Conservation (phyloP, 2,888 invertebrate species). For the Tetramorium bicarinatum region DNA sequence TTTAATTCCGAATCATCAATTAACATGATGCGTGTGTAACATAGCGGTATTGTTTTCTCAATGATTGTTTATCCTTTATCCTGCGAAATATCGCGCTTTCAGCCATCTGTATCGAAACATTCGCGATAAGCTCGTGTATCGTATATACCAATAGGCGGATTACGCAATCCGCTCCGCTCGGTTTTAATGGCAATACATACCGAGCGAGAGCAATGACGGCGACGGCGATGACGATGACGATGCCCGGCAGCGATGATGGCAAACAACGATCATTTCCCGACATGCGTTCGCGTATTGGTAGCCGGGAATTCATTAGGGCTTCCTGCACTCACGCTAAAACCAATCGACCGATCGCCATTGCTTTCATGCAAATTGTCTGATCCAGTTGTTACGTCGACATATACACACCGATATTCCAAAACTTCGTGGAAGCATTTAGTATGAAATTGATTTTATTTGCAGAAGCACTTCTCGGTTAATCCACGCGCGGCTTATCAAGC, state of each 20-base stretch:
- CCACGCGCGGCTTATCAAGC: not conserved
- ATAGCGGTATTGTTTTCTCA: conserved; percentile 12
- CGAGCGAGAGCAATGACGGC: conserved; percentile 21
- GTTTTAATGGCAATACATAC: conserved; percentile 53
- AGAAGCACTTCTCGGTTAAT: not conserved
- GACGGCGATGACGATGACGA: conserved; percentile 51
- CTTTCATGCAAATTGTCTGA: conserved; percentile 31
- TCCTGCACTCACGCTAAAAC: conserved; percentile 50
- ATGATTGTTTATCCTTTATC: conserved; percentile 19
- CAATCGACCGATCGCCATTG: conserved; percentile 47
- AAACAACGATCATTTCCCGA: conserved; percentile 65
- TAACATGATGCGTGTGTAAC: not conserved
- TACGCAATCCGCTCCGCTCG: conserved; percentile 65
- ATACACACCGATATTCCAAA: not conserved
- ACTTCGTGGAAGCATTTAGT: not conserved
- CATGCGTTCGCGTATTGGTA: conserved; percentile 63
- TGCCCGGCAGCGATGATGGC: conserved; percentile 51
- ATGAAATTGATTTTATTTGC: conserved; percentile 18
- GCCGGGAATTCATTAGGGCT: conserved; percentile 65
- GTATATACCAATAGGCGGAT: conserved; percentile 61
- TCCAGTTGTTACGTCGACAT: conserved; percentile 9
- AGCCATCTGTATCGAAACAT: conserved; percentile 29
- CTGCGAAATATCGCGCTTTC: conserved; percentile 54
- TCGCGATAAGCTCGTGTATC: conserved; percentile 49
- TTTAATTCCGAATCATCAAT: conserved; percentile 12